phyloP scores from a whole-genome alignment of 2,113 vertebrate species.

The Salvelinus alpinus region DNA sequence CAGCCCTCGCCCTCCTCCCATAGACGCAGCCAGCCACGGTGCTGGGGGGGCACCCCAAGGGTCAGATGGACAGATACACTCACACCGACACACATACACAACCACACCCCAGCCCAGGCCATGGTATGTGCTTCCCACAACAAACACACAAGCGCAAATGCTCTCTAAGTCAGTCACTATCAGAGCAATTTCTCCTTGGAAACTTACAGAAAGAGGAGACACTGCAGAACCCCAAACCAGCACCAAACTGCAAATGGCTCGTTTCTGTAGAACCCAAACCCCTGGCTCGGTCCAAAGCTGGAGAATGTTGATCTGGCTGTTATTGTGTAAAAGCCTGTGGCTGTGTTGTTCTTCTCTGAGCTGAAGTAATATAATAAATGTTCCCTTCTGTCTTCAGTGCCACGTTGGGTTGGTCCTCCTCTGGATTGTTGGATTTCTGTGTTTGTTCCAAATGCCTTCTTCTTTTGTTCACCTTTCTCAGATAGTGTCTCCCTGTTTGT shows the following conservation, averaged over 20 bases:
- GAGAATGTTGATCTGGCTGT: not conserved
- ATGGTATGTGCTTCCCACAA: conserved; percentile 22
- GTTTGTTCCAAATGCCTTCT: conserved; percentile 31
- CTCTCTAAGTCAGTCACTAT: not conserved
- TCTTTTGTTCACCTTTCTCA: conserved; percentile 32
- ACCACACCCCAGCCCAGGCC: conserved; percentile 13
- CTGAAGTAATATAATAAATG: conserved; percentile 31
- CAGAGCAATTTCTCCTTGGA: conserved; percentile 1
- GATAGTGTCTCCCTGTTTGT: conserved; percentile 41
- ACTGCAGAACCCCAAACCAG: not conserved
- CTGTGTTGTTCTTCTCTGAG: conserved; percentile 43
- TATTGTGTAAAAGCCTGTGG: not conserved
- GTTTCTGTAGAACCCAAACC: not conserved
- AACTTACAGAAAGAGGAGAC: not conserved
- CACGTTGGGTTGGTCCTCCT: conserved; percentile 22
- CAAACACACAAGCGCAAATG: conserved; percentile 2
- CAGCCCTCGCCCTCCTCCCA: conserved; percentile 50
- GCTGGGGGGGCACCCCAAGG: conserved; percentile 24
- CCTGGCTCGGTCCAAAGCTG: not conserved
- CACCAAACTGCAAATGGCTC: not conserved
- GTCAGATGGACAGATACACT: not conserved
- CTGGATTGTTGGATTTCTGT: conserved; percentile 32
- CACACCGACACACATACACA: conserved; percentile 8
- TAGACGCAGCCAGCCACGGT: conserved; percentile 40
- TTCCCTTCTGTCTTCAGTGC: conserved; percentile 35